A percentile compares a stretch with the other conserved stretches of the same genome.
Conservation (phyloP, 2,888 invertebrate species). For the Eutolmus rufibarbis region DNA sequence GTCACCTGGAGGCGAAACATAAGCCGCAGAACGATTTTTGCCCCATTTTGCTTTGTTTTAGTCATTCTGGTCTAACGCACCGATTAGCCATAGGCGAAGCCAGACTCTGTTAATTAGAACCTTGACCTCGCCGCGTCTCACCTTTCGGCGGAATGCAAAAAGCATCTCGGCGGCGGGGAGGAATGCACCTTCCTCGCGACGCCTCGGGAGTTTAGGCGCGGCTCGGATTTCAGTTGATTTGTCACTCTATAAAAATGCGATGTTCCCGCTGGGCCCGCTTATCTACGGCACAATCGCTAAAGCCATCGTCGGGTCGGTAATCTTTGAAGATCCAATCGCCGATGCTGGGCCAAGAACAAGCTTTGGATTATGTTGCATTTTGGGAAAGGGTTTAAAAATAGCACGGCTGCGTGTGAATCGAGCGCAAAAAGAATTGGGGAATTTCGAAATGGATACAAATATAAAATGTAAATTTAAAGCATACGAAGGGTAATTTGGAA, state of each 20-base stretch:
- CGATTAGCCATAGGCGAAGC: background rate
- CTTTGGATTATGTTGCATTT: background rate
- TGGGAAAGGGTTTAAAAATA: background rate
- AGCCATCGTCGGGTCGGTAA: background rate
- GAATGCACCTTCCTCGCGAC: background rate
- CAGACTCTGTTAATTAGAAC: slow-evolving; percentile 17
- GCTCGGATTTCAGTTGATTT: background rate
- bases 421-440: background rate
- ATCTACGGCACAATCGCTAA: background rate
- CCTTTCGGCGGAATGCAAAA: background rate
- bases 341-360: background rate
- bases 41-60: background rate
- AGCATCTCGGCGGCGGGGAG: background rate
- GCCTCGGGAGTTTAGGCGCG: background rate
- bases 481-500: too few species aligned
- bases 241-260: background rate
- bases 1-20: background rate
- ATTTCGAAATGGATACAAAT: too few species aligned
- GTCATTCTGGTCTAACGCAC: slow-evolving; percentile 17
- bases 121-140: slow-evolving; percentile 14
- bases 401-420: background rate
- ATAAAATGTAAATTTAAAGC: too few species aligned
- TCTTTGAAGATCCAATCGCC: background rate
- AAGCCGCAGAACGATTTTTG: background rate
- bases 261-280: background rate